Percentiles rank a stretch among this genome's conserved stretches.
phyloP scores from a whole-genome alignment of 2,888 invertebrate genomes.

The Andrena haemorrhoa region DNA sequence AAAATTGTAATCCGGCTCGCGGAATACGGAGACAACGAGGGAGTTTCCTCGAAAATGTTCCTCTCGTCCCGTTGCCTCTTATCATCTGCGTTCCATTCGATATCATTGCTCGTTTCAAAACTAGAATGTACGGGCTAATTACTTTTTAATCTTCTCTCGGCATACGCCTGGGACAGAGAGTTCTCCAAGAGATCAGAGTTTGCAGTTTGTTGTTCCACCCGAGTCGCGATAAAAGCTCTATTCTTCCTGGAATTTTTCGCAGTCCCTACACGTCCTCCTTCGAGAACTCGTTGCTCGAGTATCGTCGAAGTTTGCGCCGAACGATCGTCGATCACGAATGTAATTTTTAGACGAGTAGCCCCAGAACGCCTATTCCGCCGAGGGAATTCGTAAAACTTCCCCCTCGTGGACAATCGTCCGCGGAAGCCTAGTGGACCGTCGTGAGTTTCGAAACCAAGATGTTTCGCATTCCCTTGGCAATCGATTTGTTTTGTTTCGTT shows the following conservation, averaged over 20 bases:
- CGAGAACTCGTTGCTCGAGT: background rate
- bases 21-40: background rate
- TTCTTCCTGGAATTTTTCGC: background rate
- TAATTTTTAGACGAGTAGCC: background rate
- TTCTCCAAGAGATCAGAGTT: background rate
- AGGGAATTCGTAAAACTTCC: conserved; percentile 11
- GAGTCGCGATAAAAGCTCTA: background rate
- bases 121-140: background rate
- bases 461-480: background rate
- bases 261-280: background rate
- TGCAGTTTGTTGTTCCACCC: background rate
- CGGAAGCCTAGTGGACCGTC: background rate
- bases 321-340: conserved; percentile 13
- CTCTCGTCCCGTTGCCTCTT: background rate
- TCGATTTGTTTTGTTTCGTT: background rate
- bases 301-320: background rate
- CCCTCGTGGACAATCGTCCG: background rate
- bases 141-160: background rate
- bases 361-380: background rate
- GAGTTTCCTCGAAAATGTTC: background rate
- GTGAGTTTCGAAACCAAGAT: conserved; percentile 6
- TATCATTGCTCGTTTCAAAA: background rate
- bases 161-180: background rate
- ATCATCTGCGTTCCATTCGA: background rate
- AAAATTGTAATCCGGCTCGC: conserved; percentile 1